Base-by-base conservation (phyloP, 2,888 invertebrate genomes). In the Sinotaia quadrata region DNA sequence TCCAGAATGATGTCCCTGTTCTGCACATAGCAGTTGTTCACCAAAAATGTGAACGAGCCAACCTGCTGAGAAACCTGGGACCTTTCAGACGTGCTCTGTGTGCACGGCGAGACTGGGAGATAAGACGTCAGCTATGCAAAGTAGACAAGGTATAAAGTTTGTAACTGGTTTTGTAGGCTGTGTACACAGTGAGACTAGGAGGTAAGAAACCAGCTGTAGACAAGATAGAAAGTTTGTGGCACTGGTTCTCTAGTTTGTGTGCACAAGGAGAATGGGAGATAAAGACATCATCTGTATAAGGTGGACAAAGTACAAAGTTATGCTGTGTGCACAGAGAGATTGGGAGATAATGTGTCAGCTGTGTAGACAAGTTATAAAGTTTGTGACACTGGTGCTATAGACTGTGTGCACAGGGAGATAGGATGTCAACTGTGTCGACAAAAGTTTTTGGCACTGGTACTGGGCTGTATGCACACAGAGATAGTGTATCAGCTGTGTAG, bases 71-170 rank as follows among this genome's bases (percentile, higher is more conserved):
- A 71, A 92, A 92, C 81, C 91, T 93, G 52, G 94, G 94, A 24
- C 92, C 92, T 52, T 93, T 92, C 80, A 92, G 94, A 34, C 91
- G 94, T 21, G 95, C 94, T 0, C 87, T 95, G 58, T 94, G 94
- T 77, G 94, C 95, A 8, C 90, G 95, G 24, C 91, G 93, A 62
- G 95, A 95, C 86, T 89, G 95, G 69, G 92, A 93, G 34, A 91
- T 95, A n/a, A 71, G 90, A 59, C 80, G 89, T 44, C 86, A 88
- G 75, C 84, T 94, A 47, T 87, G 86, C 72, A 83, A 81, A 71
- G 78, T 85, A 21, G 84, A 85, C 56, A 82, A 81, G 79, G 87
- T 85, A n/a, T n/a, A n/a, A n/a, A n/a, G n/a, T n/a, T n/a, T n/a
- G n/a, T n/a, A n/a, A n/a, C n/a, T n/a, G n/a, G n/a, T n/a, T n/a